Evolutionary conservation across 2,113 vertebrate species (phyloP), one percentile per base, ranked within the genome.

Genomic region (Nesogale talazaci): DNA sequence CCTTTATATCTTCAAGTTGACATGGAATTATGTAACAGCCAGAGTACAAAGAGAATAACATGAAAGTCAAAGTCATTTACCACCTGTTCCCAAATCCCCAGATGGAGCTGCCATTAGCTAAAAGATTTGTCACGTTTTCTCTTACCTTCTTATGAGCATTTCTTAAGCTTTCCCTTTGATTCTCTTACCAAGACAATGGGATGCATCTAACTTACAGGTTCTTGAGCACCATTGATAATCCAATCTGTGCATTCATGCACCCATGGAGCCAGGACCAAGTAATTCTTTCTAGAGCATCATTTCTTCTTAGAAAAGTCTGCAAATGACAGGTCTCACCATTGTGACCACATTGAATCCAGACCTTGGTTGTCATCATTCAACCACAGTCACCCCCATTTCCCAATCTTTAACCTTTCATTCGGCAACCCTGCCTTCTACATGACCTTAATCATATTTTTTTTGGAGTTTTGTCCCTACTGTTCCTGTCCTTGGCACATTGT

Each of bases 351-450:
- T 8, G 40, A n/a, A 19, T 42, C 42, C 31, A 89, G 40, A 20
- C 10, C 34, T 57, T 56, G 0, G 0, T 3, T 25, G 15, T 4
- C 31, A n/a, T 69, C 8, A 38, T 22, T 57, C 12, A 65, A 59
- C 14, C 4, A 14, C 3, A 14, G 23, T 20, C 22, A 29, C n/a
- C 6, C 1, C 25, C 89, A 22, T 20, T 1, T 78, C 15, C 27
- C 29, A 19, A 11, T 52, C 40, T 78, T 78, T 0, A 10, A 34
- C 74, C 76, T 75, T 36, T 40, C 15, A 7, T 11, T 14, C 14
- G 27, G 23, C 2, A 0, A 52, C 17, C 19, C 59, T 27, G 1
- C 25, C 1, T 29, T 9, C 34, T 1, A 4, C 27, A 15, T n/a
- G 61, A 19, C 61, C 40, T 52, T 16, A 15, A 10, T 46, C 63